These are phyloP conservation scores for Emys orbicularis DNA, from an alignment of 2,797 vertebrate species.

Conservation along the genomic window DNA sequence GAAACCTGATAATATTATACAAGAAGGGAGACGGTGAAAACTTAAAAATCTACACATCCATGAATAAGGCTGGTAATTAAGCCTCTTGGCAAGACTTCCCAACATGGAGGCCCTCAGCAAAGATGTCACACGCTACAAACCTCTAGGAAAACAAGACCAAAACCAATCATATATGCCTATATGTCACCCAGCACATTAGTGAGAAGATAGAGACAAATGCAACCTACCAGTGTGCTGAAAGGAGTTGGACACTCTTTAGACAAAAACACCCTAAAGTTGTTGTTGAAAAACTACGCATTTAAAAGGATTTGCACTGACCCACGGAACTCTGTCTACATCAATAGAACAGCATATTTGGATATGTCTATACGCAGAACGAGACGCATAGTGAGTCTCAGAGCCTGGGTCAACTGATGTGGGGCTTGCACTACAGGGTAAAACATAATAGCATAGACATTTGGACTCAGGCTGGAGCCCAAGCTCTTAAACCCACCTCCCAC, in stretches of 20 bases:
- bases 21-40: constrained; percentile 18
- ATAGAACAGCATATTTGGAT: neutral
- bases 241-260: constrained; percentile 38
- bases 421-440: neutral
- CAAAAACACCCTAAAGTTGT: constrained; percentile 36
- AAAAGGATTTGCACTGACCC: neutral
- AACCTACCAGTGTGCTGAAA: constrained; percentile 43
- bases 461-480: neutral
- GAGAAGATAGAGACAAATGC: constrained; percentile 66
- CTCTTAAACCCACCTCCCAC: neutral
- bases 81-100: constrained; percentile 62
- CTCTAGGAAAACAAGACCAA: constrained; percentile 69
- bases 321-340: neutral
- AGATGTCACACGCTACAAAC: constrained; percentile 49
- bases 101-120: constrained; percentile 55
- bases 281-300: neutral
- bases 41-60: neutral
- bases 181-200: constrained; percentile 63
- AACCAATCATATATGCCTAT: constrained; percentile 67
- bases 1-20: constrained; percentile 41
- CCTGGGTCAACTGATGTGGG: neutral
- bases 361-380: neutral
- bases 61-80: constrained; percentile 14
- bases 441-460: neutral
- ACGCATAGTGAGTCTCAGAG: neutral